Conservation (phyloP, 2,797 vertebrate genomes). For the Phoebastria nigripes region DNA sequence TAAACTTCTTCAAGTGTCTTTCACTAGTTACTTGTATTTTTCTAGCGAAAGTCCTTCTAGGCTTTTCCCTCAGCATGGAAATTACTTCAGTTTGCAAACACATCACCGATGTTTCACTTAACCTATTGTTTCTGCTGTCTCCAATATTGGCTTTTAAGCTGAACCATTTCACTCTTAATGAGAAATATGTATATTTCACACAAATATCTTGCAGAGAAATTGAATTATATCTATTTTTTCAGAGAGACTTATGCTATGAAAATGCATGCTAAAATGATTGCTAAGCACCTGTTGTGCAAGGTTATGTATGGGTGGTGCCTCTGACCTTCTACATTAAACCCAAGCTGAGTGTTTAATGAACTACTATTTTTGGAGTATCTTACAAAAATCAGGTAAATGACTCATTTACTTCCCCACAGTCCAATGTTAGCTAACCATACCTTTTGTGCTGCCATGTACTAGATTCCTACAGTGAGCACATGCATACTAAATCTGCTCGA, state of each 20-base stretch:
- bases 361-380: background rate
- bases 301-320: background rate
- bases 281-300: background rate
- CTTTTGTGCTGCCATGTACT: background rate
- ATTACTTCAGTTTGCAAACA: background rate
- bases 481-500: background rate
- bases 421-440: background rate
- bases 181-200: background rate
- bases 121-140: background rate
- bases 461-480: background rate
- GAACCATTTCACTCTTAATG: background rate
- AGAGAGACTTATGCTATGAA: background rate
- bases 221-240: background rate
- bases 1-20: background rate
- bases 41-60: background rate
- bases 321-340: background rate
- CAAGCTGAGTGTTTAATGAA: background rate
- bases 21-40: background rate
- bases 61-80: background rate
- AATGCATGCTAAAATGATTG: background rate
- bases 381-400: background rate
- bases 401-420: background rate
- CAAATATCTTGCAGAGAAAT: background rate
- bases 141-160: background rate
- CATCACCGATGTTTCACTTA: background rate